phyloP scores from a whole-genome alignment of 2,113 vertebrate genomes.

The Fregata magnificens region DNA sequence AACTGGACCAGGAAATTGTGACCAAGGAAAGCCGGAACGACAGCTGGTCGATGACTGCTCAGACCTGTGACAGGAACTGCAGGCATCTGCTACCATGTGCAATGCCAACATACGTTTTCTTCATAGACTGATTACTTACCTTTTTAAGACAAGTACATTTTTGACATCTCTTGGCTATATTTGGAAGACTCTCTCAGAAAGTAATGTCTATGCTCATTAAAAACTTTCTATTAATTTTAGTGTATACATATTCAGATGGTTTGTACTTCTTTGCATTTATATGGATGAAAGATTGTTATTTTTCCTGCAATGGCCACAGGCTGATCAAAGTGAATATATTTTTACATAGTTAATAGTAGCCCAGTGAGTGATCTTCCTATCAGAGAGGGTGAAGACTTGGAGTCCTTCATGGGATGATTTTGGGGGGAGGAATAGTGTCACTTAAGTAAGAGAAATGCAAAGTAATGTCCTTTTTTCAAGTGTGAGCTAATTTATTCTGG shows the following conservation, averaged over 20 bases:
- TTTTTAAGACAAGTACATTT: background rate
- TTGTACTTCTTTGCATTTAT: background rate
- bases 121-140: background rate
- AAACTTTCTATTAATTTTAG: background rate
- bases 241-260: background rate
- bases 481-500: background rate
- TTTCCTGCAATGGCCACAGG: background rate
- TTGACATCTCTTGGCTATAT: background rate
- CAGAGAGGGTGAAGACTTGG: background rate
- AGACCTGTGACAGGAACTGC: background rate
- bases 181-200: background rate
- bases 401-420: background rate
- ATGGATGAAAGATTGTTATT: background rate
- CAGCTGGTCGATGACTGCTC: background rate
- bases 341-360: background rate
- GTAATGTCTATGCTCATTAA: background rate
- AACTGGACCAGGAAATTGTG: background rate
- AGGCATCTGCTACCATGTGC: fast-evolving
- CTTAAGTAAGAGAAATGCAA: background rate
- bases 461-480: background rate
- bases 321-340: background rate
- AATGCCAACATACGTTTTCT: background rate
- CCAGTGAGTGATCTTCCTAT: background rate
- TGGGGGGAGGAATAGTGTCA: background rate
- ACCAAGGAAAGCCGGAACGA: background rate